Evolutionary conservation across 1,140 invertebrate genomes (phyloP).

Genomic region (Ceratosolen fusciceps): DNA sequence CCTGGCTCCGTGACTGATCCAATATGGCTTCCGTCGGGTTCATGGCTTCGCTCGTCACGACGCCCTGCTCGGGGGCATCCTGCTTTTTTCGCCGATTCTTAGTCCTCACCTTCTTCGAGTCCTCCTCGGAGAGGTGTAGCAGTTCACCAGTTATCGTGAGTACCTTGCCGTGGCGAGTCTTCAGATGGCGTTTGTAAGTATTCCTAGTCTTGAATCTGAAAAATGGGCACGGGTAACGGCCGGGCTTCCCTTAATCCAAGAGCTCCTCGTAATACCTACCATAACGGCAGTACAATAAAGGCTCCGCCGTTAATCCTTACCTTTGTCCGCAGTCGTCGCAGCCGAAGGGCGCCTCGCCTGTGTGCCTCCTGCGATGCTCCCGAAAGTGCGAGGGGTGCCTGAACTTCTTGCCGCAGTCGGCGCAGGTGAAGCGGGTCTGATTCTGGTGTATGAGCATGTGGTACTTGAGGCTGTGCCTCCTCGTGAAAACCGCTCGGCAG

Average conservation of each 20-base stretch:
- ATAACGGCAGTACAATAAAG: too few species aligned
- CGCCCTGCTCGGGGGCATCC: conserved; percentile 46
- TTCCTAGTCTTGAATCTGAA: conserved; percentile 77
- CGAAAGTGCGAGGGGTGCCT: conserved; percentile 80
- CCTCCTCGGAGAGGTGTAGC: conserved; percentile 72
- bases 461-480: conserved; percentile 79
- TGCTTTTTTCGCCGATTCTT: conserved; percentile 61
- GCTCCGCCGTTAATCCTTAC: too few species aligned
- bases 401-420: conserved; percentile 77
- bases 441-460: conserved; percentile 80
- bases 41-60: conserved; percentile 49
- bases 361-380: conserved; percentile 77
- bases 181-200: conserved; percentile 78
- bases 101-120: conserved; percentile 74
- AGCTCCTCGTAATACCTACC: too few species aligned
- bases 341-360: conserved; percentile 78
- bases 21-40: conserved; percentile 57
- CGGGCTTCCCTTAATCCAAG: too few species aligned
- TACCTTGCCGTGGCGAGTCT: conserved; percentile 76
- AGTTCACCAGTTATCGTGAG: conserved; percentile 74
- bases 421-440: conserved; percentile 77
- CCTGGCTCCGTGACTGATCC: conserved; percentile 38
- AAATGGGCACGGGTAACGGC: too few species aligned
- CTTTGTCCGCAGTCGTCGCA: conserved; percentile 76
- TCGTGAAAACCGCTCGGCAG: conserved; percentile 77